Base-by-base conservation (phyloP, 2,113 vertebrate genomes). In the Tetrao urogallus region DNA sequence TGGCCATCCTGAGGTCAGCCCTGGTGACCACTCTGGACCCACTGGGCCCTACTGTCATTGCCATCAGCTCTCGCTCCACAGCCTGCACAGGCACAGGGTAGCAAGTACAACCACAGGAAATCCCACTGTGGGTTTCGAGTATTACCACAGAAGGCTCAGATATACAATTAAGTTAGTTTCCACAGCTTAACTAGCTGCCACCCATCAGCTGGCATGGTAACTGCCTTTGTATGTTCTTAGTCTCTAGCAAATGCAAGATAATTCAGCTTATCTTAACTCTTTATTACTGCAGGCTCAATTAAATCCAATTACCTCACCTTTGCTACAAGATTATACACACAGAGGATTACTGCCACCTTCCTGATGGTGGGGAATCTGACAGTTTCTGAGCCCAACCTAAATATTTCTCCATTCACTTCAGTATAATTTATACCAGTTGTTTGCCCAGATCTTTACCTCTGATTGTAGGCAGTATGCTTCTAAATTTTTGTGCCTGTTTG, bases 261-360 rank as follows among this genome's bases (percentile, higher is more conserved):
- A 94, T 89, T 94, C 81, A 75, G 18, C 11, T 94, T 90, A 74
- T 92, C 2, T 84, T 85, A 76, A 79, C 71, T 87, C 81, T 90
- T 91, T 82, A 94, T 85, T 94, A 54, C 74, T 75, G 30, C 48
- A 70, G 89, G 71, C 82, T 92, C 93, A 91, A 85, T 93, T 93
- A 93, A 94, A 96, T 89, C 89, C 43, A 91, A 85, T 93, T 95
- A 94, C 75, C 11, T 91, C 87, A 92, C 58, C 72, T 89, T 92
- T 85, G 66, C 52, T 66, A 71, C 58, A 81, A 82, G 82, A 82
- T 94, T 89, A 65, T 54, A 87, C 45, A 54, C 36, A 54, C 32
- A 61, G 0, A 71, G 71, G 57, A 85, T 94, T 94, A 92, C 45
- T 76, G 54, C 36, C 2, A 10, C 82, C 87, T 63, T 61, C 43